Evolutionary conservation across 2,888 invertebrate genomes (phyloP).

Genomic region (Epinotia demarniana): DNA sequence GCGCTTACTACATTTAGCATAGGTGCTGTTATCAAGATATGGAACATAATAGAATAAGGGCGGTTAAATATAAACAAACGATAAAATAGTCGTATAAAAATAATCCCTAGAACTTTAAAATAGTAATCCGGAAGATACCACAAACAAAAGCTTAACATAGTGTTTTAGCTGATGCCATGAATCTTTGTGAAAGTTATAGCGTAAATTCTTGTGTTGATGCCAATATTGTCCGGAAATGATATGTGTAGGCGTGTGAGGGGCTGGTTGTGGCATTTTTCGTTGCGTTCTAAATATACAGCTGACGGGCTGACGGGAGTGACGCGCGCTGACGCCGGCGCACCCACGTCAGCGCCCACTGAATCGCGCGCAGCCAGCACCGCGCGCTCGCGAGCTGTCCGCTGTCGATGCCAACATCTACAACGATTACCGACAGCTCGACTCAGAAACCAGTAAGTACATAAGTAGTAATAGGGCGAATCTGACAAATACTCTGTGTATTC

Average conservation of each 20-base stretch:
- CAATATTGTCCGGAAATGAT: slow-evolving; percentile 73
- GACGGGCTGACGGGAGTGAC: slow-evolving; percentile 70
- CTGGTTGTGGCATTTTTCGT: slow-evolving; percentile 51
- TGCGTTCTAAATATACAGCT: slow-evolving; percentile 77
- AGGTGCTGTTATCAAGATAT: not conserved
- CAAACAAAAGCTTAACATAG: slow-evolving; percentile 25
- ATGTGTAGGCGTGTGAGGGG: slow-evolving; percentile 63
- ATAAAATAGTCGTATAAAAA: slow-evolving; percentile 17
- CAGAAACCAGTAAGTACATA: too few relatives aligned
- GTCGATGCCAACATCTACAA: too few relatives aligned
- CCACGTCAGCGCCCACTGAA: slow-evolving; percentile 73
- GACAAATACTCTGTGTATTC: too few relatives aligned
- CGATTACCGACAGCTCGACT: too few relatives aligned
- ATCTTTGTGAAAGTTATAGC: slow-evolving; percentile 32
- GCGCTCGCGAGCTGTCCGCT: not conserved
- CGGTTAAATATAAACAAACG: slow-evolving; percentile 16
- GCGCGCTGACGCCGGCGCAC: slow-evolving; percentile 69
- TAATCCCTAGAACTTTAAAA: slow-evolving; percentile 17
- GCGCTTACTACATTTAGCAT: too few relatives aligned
- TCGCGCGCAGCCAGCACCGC: slow-evolving; percentile 61
- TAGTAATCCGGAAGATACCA: slow-evolving; percentile 32
- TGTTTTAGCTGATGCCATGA: slow-evolving; percentile 26
- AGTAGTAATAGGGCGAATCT: too few relatives aligned
- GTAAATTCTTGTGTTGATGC: slow-evolving; percentile 59
- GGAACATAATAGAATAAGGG: slow-evolving; percentile 5